Evolutionary conservation across 2,113 vertebrate species (phyloP).

Genomic region (Sturnira hondurensis): DNA sequence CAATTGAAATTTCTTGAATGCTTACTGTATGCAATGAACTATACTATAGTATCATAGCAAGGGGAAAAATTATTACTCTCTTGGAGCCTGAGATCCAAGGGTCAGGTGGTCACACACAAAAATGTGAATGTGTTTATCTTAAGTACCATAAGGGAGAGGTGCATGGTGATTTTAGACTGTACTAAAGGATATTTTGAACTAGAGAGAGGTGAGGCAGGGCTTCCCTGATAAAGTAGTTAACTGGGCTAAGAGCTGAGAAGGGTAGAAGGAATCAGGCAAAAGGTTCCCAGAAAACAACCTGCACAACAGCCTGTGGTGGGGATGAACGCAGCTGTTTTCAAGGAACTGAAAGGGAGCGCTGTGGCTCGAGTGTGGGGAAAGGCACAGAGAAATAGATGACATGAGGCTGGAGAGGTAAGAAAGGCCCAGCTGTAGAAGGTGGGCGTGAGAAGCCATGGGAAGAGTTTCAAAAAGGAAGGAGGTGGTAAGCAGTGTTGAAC

Average conservation of each 20-base stretch:
- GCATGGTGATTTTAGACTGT: not conserved
- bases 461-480: not conserved
- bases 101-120: not conserved
- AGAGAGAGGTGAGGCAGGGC: not conserved
- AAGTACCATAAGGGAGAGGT: not conserved
- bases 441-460: not conserved
- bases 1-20: conserved; percentile 27
- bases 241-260: not conserved
- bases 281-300: not conserved
- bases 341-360: not conserved
- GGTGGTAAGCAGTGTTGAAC: not conserved
- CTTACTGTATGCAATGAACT: not conserved
- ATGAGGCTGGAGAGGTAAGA: not conserved
- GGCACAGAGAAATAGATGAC: not conserved
- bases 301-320: not conserved
- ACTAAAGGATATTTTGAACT: not conserved
- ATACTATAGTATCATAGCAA: not conserved
- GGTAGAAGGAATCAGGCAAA: not conserved
- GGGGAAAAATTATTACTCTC: not conserved
- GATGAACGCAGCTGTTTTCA: not conserved
- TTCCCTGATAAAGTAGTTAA: not conserved
- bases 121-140: not conserved
- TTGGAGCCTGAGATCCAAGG: not conserved
- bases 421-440: not conserved
- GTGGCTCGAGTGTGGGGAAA: not conserved